Conservation (phyloP, 1,140 invertebrate species). For the Liolophura sinensis region DNA sequence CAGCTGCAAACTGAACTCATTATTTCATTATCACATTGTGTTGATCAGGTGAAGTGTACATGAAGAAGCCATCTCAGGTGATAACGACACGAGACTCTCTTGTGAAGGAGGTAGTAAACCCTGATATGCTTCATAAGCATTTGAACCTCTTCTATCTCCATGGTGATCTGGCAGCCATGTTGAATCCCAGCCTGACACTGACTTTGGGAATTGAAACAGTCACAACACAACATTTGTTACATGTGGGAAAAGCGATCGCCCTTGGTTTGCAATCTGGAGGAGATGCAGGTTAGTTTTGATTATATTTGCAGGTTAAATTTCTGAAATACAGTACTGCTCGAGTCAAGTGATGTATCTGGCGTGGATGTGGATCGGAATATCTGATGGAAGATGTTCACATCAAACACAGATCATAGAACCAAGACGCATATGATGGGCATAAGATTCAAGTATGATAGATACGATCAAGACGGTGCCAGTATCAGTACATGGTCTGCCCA, state of each 20-base stretch:
- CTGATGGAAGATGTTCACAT: too few relatives aligned
- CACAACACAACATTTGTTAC: slow-evolving; percentile 45
- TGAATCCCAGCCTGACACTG: slow-evolving; percentile 36
- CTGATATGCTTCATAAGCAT: slow-evolving; percentile 39
- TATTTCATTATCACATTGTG: not conserved
- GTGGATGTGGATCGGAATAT: too few relatives aligned
- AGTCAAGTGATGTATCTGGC: too few relatives aligned
- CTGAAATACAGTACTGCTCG: too few relatives aligned
- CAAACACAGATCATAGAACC: too few relatives aligned
- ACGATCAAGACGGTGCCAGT: too few relatives aligned
- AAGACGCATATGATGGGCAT: too few relatives aligned
- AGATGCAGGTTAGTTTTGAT: not conserved
- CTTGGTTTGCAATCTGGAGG: not conserved
- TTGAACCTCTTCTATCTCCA: slow-evolving; percentile 50
- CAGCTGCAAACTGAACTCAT: too few relatives aligned
- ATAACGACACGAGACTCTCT: slow-evolving; percentile 42
- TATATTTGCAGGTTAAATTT: too few relatives aligned
- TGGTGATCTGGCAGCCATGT: slow-evolving; percentile 31
- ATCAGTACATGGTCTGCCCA: too few relatives aligned
- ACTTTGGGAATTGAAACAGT: slow-evolving; percentile 48
- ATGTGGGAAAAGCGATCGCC: slow-evolving; percentile 40
- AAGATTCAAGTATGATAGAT: too few relatives aligned
- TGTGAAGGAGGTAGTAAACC: slow-evolving; percentile 42
- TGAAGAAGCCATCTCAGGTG: slow-evolving; percentile 53
- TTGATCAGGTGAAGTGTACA: slow-evolving; percentile 31